Evolutionary conservation across 2,888 invertebrate species (phyloP), one percentile per base, ranked within the genome.

Genomic region (Campoplex nolae): DNA sequence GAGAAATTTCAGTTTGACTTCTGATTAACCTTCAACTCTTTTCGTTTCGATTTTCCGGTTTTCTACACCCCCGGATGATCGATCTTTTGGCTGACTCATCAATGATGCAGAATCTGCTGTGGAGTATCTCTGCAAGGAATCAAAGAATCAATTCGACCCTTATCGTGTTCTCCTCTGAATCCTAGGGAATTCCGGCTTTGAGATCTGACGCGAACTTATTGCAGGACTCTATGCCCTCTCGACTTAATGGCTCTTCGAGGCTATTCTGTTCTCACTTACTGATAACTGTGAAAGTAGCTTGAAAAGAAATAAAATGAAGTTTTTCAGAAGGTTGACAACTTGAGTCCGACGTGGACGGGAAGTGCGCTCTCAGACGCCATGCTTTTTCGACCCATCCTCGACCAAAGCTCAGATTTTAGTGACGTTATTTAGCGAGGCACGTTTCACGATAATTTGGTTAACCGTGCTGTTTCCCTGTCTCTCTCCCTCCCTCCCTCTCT

Each of bases 401-500:
- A 67, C 18, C 68, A 77, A 84, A 76, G 85, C 77, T 82, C 71
- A 86, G 86, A 87, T 87, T 85, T 85, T 83, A 75, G 88, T 80
- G 79, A 88, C 84, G 84, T 86, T 92, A 92, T 92, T 93, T 93
- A 92, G 92, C 90, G 88, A 91, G 91, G 91, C 91, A 91, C 92
- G 92, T 92, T 92, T 91, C 90, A 92, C 92, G 91, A 92, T 93
- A 93, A 93, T 92, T 89, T 90, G 90, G 90, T 93, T 93, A 93
- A 83, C 85, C 88, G 90, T 78, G 84, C 67, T 77, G 45, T 71
- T 74, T 62, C 75, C 65, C 74, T 51, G 75, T 65, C 48, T 42
- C 82, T 79, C 74, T 75, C 77, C 71, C 65, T 71, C 54, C 54
- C 54, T 74, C 76, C 70, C 87, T 13, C 74, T 54, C 74, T 65